Evolutionary conservation across 2,113 vertebrate genomes (phyloP).

Genomic region (Poeciliopsis occidentalis): DNA sequence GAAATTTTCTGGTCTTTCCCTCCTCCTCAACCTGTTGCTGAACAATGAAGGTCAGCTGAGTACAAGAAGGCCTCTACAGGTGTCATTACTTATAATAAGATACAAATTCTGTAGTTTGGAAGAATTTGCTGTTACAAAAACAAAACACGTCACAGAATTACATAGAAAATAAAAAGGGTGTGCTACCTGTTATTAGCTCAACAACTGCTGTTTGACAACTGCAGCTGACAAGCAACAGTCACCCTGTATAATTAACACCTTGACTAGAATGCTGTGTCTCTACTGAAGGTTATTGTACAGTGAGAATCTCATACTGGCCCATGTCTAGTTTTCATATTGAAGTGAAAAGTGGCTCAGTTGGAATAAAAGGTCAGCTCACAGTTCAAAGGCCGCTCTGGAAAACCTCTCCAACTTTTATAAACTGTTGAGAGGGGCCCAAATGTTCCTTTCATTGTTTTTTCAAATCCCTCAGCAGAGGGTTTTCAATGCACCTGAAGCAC

Average conservation of each 20-base stretch:
- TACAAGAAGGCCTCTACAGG: neutral
- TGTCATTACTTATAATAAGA: neutral
- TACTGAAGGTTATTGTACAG: neutral
- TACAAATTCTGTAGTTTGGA: neutral
- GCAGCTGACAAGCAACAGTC: neutral
- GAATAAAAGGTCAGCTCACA: conserved; percentile 66
- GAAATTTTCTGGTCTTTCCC: neutral
- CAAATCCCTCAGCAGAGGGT: conserved; percentile 77
- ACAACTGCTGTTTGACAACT: neutral
- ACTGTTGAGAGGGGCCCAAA: conserved; percentile 44
- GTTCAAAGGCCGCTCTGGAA: conserved; percentile 75
- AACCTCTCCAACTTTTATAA: conserved; percentile 55
- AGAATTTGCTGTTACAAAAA: neutral
- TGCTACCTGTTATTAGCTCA: too few species aligned
- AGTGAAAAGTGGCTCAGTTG: conserved; percentile 63
- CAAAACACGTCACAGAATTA: neutral
- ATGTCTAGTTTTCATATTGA: conserved; percentile 1
- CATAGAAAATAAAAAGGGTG: too few species aligned
- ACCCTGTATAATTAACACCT: neutral
- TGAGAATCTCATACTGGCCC: neutral
- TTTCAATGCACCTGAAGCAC: conserved; percentile 80
- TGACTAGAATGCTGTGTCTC: neutral
- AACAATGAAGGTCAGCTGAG: neutral
- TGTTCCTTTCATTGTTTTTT: conserved; percentile 27
- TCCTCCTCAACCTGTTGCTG: neutral